Base-by-base conservation (phyloP, 2,888 invertebrate genomes). In the Harpalus rufipes region DNA sequence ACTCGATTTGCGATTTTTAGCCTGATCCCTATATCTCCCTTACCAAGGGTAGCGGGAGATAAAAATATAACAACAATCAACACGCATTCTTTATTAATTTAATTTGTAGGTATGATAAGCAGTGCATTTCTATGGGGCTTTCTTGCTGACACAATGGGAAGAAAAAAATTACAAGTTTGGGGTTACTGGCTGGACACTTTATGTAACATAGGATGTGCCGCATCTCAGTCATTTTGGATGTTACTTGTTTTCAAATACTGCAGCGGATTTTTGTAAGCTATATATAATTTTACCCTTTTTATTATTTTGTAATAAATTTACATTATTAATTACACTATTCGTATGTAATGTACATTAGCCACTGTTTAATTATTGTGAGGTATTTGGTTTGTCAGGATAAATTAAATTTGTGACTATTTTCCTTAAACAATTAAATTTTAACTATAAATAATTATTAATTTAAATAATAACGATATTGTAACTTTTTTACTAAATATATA, bases 61-160 rank as follows among this genome's bases (percentile, higher is more conserved):
- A n/a, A n/a, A n/a, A n/a, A n/a, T n/a, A n/a, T n/a, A n/a, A n/a
- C n/a, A n/a, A n/a, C n/a, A n/a, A n/a, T n/a, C n/a, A n/a, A n/a
- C n/a, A n/a, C n/a, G n/a, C n/a, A n/a, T n/a, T n/a, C n/a, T 4
- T 32, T 32, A 32, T 32, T 32, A 32, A 32, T 32, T 32, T 5
- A 5, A 32, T 51, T 51, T 51, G 12, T 51, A 96, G 96, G 96
- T 21, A 96, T 96, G 95, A 94, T 95, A 87, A 92, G 93, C 0
- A 95, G 96, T 58, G 95, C 95, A 0, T 92, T 95, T 89, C 86
- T 95, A 2, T 96, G 96, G 96, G 96, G 96, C 0, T 96, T 94
- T 88, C 90, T 96, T 6, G 95, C 96, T 0, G 96, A 96, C 89
- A 94, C 95, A 0, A 92, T 95, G 85, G 96, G 96, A 8, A 92